A percentile compares a stretch with the other conserved stretches of the same genome.
These are phyloP conservation scores for Trachelus troglodyta DNA, from an alignment of 2,888 invertebrate species.

Conservation along the genomic window DNA sequence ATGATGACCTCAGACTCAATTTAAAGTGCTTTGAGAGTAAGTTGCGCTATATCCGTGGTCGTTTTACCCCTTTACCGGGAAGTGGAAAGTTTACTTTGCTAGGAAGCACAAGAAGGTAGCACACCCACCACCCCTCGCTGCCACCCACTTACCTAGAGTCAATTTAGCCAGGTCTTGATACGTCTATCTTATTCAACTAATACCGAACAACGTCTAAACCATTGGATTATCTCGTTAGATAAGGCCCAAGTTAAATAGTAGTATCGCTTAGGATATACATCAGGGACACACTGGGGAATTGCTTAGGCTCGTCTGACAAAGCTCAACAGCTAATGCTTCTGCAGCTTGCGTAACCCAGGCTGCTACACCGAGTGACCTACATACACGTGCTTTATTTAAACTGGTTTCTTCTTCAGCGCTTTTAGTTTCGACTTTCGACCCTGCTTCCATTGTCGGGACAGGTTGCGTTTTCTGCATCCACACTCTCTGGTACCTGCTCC, in stretches of 20 bases:
- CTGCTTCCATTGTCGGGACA: slow-evolving; percentile 30
- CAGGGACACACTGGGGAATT: background rate
- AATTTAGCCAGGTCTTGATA: background rate
- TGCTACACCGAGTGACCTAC: slow-evolving; percentile 63
- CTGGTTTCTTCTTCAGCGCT: slow-evolving; percentile 59
- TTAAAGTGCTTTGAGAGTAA: background rate
- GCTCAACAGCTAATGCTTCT: slow-evolving; percentile 29
- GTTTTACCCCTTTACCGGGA: background rate
- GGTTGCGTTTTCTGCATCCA: background rate
- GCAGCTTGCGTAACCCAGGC: slow-evolving; percentile 49
- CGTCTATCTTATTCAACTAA: background rate
- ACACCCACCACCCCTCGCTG: background rate
- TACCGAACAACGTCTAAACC: background rate
- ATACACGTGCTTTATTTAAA: slow-evolving; percentile 66
- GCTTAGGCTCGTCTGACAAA: slow-evolving; percentile 31
- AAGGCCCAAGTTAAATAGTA: background rate
- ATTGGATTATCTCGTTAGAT: background rate
- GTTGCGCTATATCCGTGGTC: background rate
- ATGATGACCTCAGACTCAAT: background rate
- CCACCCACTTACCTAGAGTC: background rate
- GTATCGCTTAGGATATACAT: background rate
- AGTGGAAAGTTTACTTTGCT: background rate
- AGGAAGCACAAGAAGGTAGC: background rate
- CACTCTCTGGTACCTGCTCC: background rate
- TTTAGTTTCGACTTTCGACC: slow-evolving; percentile 56